A percentile compares a stretch with the other conserved stretches of the same genome.
Conservation (phyloP, 64 coral and sea anemone genomes). For the Hydrozoanthus tunicans region DNA sequence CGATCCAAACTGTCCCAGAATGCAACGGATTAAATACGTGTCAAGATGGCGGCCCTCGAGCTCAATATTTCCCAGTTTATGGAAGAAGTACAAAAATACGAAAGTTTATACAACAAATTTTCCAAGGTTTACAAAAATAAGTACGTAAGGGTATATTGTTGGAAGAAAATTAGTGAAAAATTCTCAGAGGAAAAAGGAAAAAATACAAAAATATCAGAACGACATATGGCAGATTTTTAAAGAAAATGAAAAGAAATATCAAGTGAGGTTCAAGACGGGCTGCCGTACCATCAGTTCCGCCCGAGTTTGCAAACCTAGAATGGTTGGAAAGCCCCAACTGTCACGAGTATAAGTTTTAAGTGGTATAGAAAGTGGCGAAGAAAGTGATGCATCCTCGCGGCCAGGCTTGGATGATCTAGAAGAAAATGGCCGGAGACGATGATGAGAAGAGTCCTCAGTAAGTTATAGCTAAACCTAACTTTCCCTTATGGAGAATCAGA, state of each 20-base stretch:
- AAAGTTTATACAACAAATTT: slow-evolving; percentile 34
- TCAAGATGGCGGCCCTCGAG: slow-evolving; percentile 34
- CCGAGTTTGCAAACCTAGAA: slow-evolving; percentile 5
- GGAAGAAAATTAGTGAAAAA: slow-evolving; percentile 26
- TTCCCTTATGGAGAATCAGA: neutral
- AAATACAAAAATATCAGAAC: slow-evolving; percentile 23
- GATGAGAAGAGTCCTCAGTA: slow-evolving; percentile 18
- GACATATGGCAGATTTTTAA: slow-evolving; percentile 8
- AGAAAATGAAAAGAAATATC: neutral
- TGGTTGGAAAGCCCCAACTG: slow-evolving; percentile 15
- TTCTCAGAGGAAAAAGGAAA: slow-evolving; percentile 16
- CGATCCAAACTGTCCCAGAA: slow-evolving; percentile 47
- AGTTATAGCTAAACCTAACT: neutral
- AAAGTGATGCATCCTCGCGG: slow-evolving; percentile 4
- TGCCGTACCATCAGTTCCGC: slow-evolving; percentile 10
- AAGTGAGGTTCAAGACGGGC: slow-evolving; percentile 1
- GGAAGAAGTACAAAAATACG: slow-evolving; percentile 50
- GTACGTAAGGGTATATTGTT: slow-evolving; percentile 39
- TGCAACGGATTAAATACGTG: slow-evolving; percentile 34
- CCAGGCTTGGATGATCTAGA: slow-evolving; percentile 13
- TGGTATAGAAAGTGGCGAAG: slow-evolving; percentile 17
- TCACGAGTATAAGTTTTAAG: neutral
- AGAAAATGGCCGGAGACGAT: slow-evolving; percentile 18
- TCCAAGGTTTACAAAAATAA: slow-evolving; percentile 38
- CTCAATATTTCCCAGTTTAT: neutral